Evolutionary conservation across 2,113 vertebrate genomes (phyloP).

Genomic region (Gopherus evgoodei): DNA sequence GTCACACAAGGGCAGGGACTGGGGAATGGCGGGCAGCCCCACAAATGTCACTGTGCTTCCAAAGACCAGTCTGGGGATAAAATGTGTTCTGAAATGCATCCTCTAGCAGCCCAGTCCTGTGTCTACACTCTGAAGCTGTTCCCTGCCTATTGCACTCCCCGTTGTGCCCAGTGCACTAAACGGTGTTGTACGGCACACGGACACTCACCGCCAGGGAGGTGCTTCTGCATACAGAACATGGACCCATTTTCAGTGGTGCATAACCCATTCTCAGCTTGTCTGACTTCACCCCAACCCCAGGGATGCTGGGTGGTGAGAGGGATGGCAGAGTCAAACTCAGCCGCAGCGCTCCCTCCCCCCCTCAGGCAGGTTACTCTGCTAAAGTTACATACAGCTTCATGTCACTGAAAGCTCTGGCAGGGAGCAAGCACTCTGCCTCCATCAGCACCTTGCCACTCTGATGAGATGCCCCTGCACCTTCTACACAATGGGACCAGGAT

Average conservation of each 20-base stretch:
- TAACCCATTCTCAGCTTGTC: not conserved
- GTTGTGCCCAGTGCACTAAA: not conserved
- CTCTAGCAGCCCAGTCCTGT: not conserved
- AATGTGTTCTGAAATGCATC: not conserved
- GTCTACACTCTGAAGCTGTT: not conserved
- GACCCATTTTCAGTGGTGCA: not conserved
- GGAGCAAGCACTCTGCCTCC: not conserved
- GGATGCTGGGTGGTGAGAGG: not conserved
- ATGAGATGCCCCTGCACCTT: not conserved
- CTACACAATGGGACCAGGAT: not conserved
- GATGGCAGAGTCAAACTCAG: not conserved
- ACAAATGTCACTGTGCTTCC: not conserved
- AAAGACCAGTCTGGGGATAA: not conserved
- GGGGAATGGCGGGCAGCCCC: not conserved
- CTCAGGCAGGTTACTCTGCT: not conserved
- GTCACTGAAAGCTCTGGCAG: not conserved
- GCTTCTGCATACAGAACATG: not conserved
- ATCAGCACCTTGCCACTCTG: not conserved
- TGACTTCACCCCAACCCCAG: no score
- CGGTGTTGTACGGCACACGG: not conserved
- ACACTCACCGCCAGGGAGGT: not conserved
- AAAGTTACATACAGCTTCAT: not conserved
- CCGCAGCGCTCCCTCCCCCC: not conserved
- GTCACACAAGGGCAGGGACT: not conserved
- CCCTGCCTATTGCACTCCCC: not conserved